Conservation (phyloP, 2,797 vertebrate genomes). For the Chelmon rostratus region DNA sequence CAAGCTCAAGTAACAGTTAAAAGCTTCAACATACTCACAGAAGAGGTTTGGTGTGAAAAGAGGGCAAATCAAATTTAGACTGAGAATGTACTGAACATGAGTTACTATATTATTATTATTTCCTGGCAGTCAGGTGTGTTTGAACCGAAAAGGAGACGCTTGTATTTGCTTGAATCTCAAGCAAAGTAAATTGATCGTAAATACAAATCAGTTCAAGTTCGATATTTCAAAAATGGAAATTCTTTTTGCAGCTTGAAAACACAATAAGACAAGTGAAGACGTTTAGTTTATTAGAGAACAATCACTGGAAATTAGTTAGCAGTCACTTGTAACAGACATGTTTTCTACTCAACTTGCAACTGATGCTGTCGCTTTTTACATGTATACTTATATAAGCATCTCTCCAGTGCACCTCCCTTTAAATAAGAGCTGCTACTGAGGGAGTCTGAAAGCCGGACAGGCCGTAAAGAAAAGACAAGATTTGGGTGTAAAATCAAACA, state of each 20-base stretch:
- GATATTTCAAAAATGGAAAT: not conserved
- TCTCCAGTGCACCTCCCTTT: too few relatives aligned
- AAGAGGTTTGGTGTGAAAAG: not conserved
- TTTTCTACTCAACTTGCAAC: not conserved
- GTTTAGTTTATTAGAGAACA: too few relatives aligned
- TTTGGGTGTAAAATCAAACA: not conserved
- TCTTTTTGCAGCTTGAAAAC: not conserved
- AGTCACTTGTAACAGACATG: not conserved
- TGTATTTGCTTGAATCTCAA: not conserved
- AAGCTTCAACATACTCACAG: constrained; percentile 3
- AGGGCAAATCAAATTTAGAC: not conserved
- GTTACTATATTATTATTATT: not conserved
- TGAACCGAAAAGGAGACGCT: not conserved
- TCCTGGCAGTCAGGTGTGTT: not conserved
- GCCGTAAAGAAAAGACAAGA: too few relatives aligned
- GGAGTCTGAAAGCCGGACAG: too few relatives aligned
- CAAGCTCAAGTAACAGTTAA: constrained; percentile 1
- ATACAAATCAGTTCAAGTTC: not conserved
- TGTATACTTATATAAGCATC: too few relatives aligned
- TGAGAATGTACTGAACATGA: not conserved
- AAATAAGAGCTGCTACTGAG: too few relatives aligned
- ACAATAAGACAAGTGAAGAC: not conserved
- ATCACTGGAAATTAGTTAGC: not conserved
- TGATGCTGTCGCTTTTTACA: not conserved
- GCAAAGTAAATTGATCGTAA: not conserved